These are phyloP conservation scores for Anolis sagrei DNA, from an alignment of 2,113 vertebrate genomes.

Conservation along the genomic window DNA sequence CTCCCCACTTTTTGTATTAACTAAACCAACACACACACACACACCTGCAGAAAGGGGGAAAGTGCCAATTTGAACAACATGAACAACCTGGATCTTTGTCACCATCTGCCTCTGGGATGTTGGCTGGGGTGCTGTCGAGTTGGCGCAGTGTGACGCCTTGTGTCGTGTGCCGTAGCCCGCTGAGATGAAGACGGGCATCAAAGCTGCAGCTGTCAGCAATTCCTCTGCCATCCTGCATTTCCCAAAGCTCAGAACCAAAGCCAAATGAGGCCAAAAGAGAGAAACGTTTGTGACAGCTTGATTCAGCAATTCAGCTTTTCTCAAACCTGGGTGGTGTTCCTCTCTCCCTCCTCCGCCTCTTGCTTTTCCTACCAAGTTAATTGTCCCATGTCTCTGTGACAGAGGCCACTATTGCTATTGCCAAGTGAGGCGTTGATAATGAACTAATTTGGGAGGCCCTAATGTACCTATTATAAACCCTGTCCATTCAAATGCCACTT, in stretches of 20 bases:
- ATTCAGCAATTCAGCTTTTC: not conserved
- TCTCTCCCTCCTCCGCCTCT: not conserved
- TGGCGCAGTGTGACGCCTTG: constrained; percentile 38
- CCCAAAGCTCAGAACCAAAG: constrained; percentile 50
- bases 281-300: constrained; percentile 31
- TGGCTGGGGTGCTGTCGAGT: constrained; percentile 4
- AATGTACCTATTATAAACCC: not conserved
- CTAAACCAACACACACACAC: constrained; percentile 41
- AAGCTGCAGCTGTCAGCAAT: constrained; percentile 47
- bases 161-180: constrained; percentile 53
- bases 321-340: not conserved
- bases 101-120: constrained; percentile 62
- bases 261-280: constrained; percentile 24
- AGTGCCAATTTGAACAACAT: not conserved
- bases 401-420: not conserved
- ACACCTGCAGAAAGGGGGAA: not conserved
- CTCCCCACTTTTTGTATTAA: not conserved
- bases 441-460: constrained; percentile 1
- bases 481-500: constrained; percentile 2
- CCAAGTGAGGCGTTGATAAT: not conserved
- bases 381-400: too few species aligned
- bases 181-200: constrained; percentile 53
- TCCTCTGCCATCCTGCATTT: constrained; percentile 30
- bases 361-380: not conserved
- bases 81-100: constrained; percentile 49